Percentiles rank a stretch among this genome's conserved stretches.
Evolutionary conservation across 2,888 invertebrate genomes (phyloP).

Genomic region (Drosophila tripunctata): DNA sequence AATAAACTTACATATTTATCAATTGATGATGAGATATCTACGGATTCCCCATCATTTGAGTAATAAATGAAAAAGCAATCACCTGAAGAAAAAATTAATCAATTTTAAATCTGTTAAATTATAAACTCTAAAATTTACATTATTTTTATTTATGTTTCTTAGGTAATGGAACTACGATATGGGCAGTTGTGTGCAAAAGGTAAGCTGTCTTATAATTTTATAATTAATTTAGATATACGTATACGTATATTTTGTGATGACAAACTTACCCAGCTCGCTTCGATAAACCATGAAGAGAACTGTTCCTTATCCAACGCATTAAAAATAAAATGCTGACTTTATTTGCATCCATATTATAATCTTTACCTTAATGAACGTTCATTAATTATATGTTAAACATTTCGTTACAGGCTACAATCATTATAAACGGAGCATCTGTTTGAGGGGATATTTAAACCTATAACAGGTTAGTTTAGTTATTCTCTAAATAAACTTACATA

Average conservation of each 20-base stretch:
- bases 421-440: no score
- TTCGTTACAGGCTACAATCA: no score
- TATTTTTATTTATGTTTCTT: neutral
- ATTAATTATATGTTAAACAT: no score
- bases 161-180: no score
- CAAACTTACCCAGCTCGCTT: conserved; percentile 77
- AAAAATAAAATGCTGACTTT: conserved; percentile 11
- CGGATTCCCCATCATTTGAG: conserved; percentile 20
- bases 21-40: conserved; percentile 1
- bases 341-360: no score
- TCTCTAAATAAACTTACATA: neutral
- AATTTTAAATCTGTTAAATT: neutral
- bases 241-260: conserved; percentile 39
- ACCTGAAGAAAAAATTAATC: neutral
- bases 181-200: neutral
- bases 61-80: neutral
- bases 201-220: neutral
- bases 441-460: no score
- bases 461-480: neutral
- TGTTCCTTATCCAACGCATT: conserved; percentile 60
- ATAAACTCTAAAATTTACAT: no score
- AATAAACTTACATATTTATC: no score
- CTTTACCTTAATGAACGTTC: no score
- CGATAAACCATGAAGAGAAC: conserved; percentile 73
- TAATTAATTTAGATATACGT: neutral